phyloP scores from a whole-genome alignment of 1,140 invertebrate species.

The Rhyzopertha dominica region DNA sequence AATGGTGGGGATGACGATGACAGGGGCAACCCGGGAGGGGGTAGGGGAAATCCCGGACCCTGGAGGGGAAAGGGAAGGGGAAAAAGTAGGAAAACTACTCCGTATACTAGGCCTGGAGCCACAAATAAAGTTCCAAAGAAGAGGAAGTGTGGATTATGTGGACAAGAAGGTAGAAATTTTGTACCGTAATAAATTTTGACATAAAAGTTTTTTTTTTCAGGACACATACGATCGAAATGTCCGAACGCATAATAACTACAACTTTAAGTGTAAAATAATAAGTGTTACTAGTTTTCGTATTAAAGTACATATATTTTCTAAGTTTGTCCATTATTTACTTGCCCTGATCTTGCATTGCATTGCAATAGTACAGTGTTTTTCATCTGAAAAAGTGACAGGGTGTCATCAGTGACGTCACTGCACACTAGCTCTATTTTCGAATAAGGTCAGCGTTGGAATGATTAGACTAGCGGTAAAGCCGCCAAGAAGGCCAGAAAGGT shows the following conservation, averaged over 20 bases:
- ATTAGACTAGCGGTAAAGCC: too few species aligned
- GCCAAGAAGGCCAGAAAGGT: too few species aligned
- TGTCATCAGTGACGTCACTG: too few species aligned
- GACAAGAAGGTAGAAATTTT: conserved; percentile 32
- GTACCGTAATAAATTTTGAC: background rate
- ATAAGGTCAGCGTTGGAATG: too few species aligned
- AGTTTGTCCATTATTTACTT: conserved; percentile 3
- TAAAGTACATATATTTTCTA: background rate
- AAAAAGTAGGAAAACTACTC: conserved; percentile 17
- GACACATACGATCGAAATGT: conserved; percentile 19
- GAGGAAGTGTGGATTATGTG: conserved; percentile 39
- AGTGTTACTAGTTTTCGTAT: background rate
- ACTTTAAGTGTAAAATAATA: background rate
- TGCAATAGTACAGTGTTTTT: too few species aligned
- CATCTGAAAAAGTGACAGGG: too few species aligned
- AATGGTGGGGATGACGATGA: conserved; percentile 21
- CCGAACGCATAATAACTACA: conserved; percentile 9
- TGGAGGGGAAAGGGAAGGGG: conserved; percentile 12
- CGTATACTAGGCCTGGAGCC: conserved; percentile 11
- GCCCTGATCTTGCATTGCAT: too few species aligned
- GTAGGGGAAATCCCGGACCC: conserved; percentile 9
- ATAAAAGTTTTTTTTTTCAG: conserved; percentile 11
- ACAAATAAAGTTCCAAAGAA: conserved; percentile 25
- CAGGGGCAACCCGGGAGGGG: conserved; percentile 17
- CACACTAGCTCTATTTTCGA: too few species aligned